Evolutionary conservation across 2,888 invertebrate genomes (phyloP).

Genomic region (Siphlonurus alternatus): DNA sequence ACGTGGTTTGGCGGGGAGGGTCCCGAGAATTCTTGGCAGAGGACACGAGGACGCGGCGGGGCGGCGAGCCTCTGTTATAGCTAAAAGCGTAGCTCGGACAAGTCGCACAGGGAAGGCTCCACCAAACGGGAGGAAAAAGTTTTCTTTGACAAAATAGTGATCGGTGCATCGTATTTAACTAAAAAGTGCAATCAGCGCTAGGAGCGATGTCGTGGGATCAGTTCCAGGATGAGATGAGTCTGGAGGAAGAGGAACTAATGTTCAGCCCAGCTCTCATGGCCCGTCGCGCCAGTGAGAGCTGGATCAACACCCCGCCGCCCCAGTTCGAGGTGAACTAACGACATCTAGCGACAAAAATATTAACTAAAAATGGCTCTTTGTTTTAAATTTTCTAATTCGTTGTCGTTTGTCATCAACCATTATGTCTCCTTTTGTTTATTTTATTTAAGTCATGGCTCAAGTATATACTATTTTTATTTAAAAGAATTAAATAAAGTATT

Average conservation of each 20-base stretch:
- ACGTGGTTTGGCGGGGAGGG: not conserved
- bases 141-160: too few species aligned
- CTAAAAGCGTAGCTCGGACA: not conserved
- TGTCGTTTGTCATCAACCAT: too few species aligned
- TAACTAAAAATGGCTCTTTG: too few species aligned
- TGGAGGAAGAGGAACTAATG: constrained; percentile 65
- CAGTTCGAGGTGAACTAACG: constrained; percentile 37
- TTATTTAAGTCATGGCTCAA: too few species aligned
- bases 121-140: too few species aligned
- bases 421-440: too few species aligned
- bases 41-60: not conserved
- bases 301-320: constrained; percentile 68
- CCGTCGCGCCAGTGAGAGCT: constrained; percentile 71
- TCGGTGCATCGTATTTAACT: too few species aligned
- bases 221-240: constrained; percentile 2
- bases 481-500: too few species aligned
- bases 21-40: not conserved
- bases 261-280: constrained; percentile 78
- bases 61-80: not conserved
- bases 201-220: constrained; percentile 3
- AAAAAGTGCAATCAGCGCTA: too few species aligned
- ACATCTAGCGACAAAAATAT: not conserved
- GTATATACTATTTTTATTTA: too few species aligned
- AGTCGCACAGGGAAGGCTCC: not conserved
- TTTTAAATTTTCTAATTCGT: too few species aligned